A percentile compares a stretch with the other conserved stretches of the same genome.
Evolutionary conservation across 2,888 invertebrate genomes (phyloP).

Genomic region (Hirtodrosophila cameraria): DNA sequence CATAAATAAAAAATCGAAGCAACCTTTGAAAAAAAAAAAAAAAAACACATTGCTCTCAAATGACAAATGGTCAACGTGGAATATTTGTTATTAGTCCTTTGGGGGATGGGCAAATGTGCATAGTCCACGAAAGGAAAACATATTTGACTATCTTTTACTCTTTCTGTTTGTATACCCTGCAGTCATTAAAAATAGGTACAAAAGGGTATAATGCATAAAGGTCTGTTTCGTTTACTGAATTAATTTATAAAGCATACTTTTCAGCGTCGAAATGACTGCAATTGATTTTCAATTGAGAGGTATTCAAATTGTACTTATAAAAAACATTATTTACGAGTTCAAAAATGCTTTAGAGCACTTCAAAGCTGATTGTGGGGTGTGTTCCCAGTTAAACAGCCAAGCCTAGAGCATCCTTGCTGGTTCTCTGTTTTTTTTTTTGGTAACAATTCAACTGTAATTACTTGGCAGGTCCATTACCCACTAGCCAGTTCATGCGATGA

Average conservation of each 20-base stretch:
- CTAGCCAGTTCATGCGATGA: slow-evolving; percentile 35
- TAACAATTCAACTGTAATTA: slow-evolving; percentile 78
- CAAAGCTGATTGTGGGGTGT: too few species aligned
- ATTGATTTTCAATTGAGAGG: too few species aligned
- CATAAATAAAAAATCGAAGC: slow-evolving; percentile 43
- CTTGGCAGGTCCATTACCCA: slow-evolving; percentile 62
- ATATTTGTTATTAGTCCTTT: slow-evolving; percentile 43
- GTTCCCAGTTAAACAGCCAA: too few species aligned
- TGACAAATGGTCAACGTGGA: slow-evolving; percentile 66
- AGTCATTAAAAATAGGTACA: too few species aligned
- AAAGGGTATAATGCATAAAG: too few species aligned
- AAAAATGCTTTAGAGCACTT: too few species aligned
- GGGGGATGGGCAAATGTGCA: slow-evolving; percentile 35
- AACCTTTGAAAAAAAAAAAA: slow-evolving; percentile 4
- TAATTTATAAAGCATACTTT: too few species aligned
- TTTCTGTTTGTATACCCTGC: neutral
- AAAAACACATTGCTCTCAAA: slow-evolving; percentile 36
- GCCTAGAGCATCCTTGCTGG: neutral
- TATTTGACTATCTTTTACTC: slow-evolving; percentile 30
- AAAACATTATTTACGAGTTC: too few species aligned
- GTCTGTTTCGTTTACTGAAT: too few species aligned
- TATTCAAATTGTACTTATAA: too few species aligned
- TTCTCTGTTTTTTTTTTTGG: slow-evolving; percentile 42
- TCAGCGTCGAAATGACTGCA: too few species aligned
- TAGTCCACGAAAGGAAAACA: slow-evolving; percentile 43